Base-by-base conservation (phyloP, 2,797 vertebrate species). In the Alca torda region DNA sequence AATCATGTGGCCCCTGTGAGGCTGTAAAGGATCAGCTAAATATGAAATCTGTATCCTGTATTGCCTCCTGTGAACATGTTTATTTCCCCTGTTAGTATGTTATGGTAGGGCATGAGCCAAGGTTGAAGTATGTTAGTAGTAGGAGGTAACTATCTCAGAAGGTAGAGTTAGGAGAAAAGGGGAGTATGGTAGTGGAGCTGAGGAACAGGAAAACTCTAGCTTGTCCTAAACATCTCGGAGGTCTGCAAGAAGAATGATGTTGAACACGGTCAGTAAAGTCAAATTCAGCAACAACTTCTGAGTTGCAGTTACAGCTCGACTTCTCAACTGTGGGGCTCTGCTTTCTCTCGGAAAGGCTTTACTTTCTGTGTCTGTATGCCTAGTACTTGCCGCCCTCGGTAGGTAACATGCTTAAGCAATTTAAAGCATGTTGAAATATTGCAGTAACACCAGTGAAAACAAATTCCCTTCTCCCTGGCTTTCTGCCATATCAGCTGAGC, bases 231-330 rank as follows among this genome's bases (percentile, higher is more conserved):
- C 10, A 9, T 35, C 28, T 45, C 1, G 1, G 59, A 54, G 12
- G 6, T 53, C 33, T 73, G 28, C 10, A 79, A 64, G 77, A 12
- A 60, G 18, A 35, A 11, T 13, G 11, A 6, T 0, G 0, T 10
- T 48, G 43, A 78, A 51, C 9, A 7, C 26, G 10, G 31, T 26
- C 25, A 30, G 23, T 30, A 15, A 91, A 86, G 46, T 23, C 20
- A 80, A 67, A 48, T 33, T 51, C 46, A 54, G 3, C 26, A 25
- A 23, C 67, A 82, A 6, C 13, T 91, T 31, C 21, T 50, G 31
- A 23, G 5, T 12, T 59, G 57, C 37, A 72, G 41, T 46, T 35
- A 17, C 12, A 33, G 23, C 24, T 64, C 31, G n/a, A 6, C n/a
- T n/a, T 37, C 35, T 76, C 28, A 20, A 16, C 48, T 19, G 6